Base-by-base conservation (phyloP, 2,797 vertebrate species). In the Xenentodon cancila region DNA sequence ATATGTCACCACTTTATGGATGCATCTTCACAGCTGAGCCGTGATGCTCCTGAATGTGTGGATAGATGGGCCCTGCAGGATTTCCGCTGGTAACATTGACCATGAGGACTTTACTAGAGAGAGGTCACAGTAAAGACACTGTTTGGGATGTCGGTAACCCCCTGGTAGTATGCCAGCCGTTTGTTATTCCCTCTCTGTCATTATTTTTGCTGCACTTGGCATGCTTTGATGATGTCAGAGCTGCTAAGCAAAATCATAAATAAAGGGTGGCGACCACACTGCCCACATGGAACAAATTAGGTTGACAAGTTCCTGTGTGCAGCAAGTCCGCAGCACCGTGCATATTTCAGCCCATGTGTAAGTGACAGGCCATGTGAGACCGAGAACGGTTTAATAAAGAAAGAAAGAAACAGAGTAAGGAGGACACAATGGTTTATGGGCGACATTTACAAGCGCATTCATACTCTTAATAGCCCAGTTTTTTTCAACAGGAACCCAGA, bases 201-300 rank as follows among this genome's bases (percentile, higher is more conserved):
- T 90, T 88, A 77, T 85, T 87, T 59, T 84, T 84, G 79, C 81
- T 85, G 79, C 67, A 57, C 74, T 88, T 79, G 81, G 82, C 83
- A 63, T 79, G 86, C 73, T 65, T 79, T 75, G 77, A 82, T 92
- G 91, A 91, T 91, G 88, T 92, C 90, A 90, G 72, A 81, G 77
- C 79, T 73, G 77, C 86, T 78, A 80, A 90, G 82, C 74, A 86
- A 82, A 86, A 89, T 89, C 89, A 90, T 88, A 91, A 89, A 91
- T 88, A 88, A 82, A 88, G 90, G 88, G 89, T 64, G 87, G 85
- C 22, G 77, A 80, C 87, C 55, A 73, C 77, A 68, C 61, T 59
- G 77, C 59, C 73, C 71, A 68, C 81, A 87, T 90, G 90, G 91
- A 92, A 91, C 79, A 91, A 89, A 91, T 92, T 89, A 91, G 67